Conservation (phyloP, 1,140 invertebrate genomes). For the Aphelenchoides besseyi region DNA sequence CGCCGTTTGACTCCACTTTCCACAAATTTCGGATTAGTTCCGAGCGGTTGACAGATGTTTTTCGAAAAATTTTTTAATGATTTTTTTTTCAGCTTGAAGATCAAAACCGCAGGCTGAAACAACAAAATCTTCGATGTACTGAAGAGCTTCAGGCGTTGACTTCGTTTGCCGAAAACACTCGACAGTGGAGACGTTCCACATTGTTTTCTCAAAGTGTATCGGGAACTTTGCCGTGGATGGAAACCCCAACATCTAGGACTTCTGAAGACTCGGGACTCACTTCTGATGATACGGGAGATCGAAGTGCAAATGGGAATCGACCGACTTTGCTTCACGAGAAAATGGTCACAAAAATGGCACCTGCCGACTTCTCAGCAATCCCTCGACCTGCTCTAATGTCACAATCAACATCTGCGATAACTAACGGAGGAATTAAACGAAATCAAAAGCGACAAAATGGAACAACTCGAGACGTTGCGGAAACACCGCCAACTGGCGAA, state of each 20-base stretch:
- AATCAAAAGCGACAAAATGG: constrained; percentile 9
- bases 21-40: no score
- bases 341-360: background rate
- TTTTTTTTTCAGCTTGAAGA: constrained; percentile 47
- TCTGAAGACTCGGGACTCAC: constrained; percentile 53
- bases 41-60: constrained; percentile 9
- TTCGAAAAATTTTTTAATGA: background rate
- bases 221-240: constrained; percentile 39
- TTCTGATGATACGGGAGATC: constrained; percentile 44
- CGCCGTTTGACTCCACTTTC: no score
- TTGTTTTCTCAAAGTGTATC: constrained; percentile 33
- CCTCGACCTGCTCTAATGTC: constrained; percentile 32
- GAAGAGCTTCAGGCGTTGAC: constrained; percentile 47
- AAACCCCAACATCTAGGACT: constrained; percentile 37
- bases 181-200: constrained; percentile 35
- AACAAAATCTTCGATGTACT: constrained; percentile 50
- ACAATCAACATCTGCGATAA: constrained; percentile 27
- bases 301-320: background rate
- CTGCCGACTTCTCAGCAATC: no score
- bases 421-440: background rate
- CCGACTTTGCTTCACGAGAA: background rate
- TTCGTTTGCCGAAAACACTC: constrained; percentile 51
- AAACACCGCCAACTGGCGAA: background rate
- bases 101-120: constrained; percentile 52
- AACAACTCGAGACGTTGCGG: no score